A percentile compares a stretch with the other conserved stretches of the same genome.
Conservation (phyloP, 2,888 invertebrate genomes). For the Eupithecia subfuscata region DNA sequence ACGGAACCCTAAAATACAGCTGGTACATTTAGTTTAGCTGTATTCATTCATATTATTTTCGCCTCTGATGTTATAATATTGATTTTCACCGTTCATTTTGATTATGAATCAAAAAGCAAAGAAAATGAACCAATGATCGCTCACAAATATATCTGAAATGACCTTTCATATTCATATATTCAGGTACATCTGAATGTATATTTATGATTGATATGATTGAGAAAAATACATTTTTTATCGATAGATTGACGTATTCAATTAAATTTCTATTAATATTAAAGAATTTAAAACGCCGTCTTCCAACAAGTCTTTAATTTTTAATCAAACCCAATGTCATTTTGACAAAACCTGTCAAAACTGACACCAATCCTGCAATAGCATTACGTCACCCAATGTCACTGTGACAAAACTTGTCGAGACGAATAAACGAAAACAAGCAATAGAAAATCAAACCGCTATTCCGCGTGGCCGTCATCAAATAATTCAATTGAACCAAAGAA, state of each 20-base stretch:
- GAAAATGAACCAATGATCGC: too few relatives aligned
- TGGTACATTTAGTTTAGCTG: too few relatives aligned
- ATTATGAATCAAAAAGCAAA: too few relatives aligned
- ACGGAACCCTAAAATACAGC: too few relatives aligned
- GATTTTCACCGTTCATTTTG: too few relatives aligned
- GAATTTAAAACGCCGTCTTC: not conserved
- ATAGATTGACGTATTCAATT: not conserved
- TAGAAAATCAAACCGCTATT: slow-evolving; percentile 6
- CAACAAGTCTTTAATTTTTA: not conserved
- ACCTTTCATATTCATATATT: too few relatives aligned
- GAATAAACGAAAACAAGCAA: not conserved
- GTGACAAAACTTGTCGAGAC: not conserved
- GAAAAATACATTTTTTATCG: not conserved
- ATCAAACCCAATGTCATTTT: not conserved
- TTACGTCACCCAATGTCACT: not conserved
- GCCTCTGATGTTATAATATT: too few relatives aligned
- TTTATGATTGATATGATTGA: too few relatives aligned
- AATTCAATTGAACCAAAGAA: not conserved
- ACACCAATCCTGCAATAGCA: not conserved
- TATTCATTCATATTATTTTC: too few relatives aligned
- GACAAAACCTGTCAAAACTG: slow-evolving; percentile 2
- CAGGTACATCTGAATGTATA: too few relatives aligned
- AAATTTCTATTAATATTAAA: not conserved
- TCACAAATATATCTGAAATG: too few relatives aligned
- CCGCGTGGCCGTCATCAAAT: not conserved